Evolutionary conservation across 2,888 invertebrate species (phyloP).

Genomic region (Cephus pygmeus): DNA sequence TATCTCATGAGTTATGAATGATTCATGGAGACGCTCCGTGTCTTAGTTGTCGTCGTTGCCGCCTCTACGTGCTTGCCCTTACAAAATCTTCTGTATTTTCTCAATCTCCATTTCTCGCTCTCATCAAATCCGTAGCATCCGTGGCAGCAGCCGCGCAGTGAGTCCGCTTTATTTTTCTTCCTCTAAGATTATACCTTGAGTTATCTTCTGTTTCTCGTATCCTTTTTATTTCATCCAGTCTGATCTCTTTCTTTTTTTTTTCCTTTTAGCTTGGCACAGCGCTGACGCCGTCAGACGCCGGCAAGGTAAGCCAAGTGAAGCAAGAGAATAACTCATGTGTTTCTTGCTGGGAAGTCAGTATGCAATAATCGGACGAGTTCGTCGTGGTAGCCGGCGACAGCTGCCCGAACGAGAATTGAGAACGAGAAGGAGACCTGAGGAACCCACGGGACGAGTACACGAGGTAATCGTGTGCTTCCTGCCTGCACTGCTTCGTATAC

Average conservation of each 20-base stretch:
- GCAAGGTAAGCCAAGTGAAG: neutral
- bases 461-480: neutral
- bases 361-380: neutral
- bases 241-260: conserved; percentile 14
- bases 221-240: conserved; percentile 2
- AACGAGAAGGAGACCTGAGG: neutral
- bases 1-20: conserved; percentile 53
- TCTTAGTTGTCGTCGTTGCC: conserved; percentile 12
- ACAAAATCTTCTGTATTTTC: conserved; percentile 27
- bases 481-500: neutral
- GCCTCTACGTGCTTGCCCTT: conserved; percentile 39
- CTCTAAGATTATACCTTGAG: conserved; percentile 1
- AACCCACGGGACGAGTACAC: neutral
- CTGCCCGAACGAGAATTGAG: neutral
- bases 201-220: neutral
- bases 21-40: conserved; percentile 40
- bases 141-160: neutral
- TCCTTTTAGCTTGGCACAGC: conserved; percentile 19
- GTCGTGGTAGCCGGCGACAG: neutral
- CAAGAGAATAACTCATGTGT: neutral
- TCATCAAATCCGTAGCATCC: neutral
- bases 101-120: neutral
- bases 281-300: neutral
- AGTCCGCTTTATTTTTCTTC: neutral
- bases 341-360: neutral